Evolutionary conservation across 2,113 vertebrate genomes (phyloP), one percentile per base, ranked within the genome.

Genomic region (Thymallus thymallus): DNA sequence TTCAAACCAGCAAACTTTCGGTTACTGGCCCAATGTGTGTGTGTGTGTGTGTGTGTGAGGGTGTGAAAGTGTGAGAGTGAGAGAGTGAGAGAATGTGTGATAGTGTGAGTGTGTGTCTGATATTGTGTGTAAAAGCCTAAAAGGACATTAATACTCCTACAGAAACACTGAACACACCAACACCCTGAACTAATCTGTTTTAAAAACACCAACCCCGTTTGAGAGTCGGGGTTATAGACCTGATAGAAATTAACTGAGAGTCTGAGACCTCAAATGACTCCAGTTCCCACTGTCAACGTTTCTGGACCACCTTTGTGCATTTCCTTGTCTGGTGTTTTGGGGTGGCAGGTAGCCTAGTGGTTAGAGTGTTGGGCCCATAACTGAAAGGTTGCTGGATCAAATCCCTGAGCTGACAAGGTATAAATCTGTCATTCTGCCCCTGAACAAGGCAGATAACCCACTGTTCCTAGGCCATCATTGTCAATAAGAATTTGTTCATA

Each of bases 231-330:
- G 76, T 85, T 83, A 81, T 71, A 77, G 65, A 70, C 12, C 58
- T 58, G 30, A 48, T 71, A 45, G 78, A 72, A 78, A 77, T 74
- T 75, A 77, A 80, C 74, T 76, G 77, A 82, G 68, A 18, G 16
- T 18, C 16, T 83, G 56, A 67, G 78, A 75, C 75, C 76, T 77
- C 80, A 86, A 88, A 82, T 22, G 68, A 78, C 84, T 85, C 79
- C 69, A 76, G 72, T 75, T 80, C 77, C 76, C 76, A 82, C 66
- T 73, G 66, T 7, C 29, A 3, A 35, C 3, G 63, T 32, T 2
- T 66, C 14, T 3, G 56, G 20, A 4, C 29, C 24, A 24, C 29
- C 14, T 66, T 18, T 6, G 7, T 20, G 64, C 14, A 10, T 32
- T 10, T 22, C 30, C 24, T 66, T 35, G 16, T 32, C 30, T 30